Evolutionary conservation across 2,888 invertebrate species (phyloP), one percentile per base, ranked within the genome.

Genomic region (Agonopterix arenella): DNA sequence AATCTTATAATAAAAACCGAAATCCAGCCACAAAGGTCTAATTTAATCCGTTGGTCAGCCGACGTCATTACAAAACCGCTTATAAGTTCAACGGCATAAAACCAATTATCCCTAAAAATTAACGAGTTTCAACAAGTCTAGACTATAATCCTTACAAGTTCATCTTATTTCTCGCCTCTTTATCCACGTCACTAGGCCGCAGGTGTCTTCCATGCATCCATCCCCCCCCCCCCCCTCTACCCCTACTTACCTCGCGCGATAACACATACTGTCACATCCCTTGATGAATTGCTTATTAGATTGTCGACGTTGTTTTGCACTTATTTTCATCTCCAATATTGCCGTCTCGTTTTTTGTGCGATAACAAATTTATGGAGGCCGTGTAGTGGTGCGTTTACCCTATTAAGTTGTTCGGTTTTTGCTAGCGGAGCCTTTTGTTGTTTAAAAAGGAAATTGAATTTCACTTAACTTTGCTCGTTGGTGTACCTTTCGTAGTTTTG

Each of bases 261-360:
- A 56, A 81, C 81, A 81, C 70, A 72, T 64, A 78, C 80, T 81
- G 83, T 84, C 84, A 83, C 80, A 77, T 74, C 70, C 56, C 68
- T 68, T 85, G 84, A 85, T 85, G 84, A 85, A 84, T 84, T 79
- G 81, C 80, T 80, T 80, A 82, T 84, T 83, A 83, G 78, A 78
- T 80, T 78, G 80, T 79, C 78, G 68, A 68, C 68, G 68, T 51
- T 66, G 68, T 76, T 76, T 73, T 72, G 70, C 66, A 62, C 70
- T 74, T 74, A 71, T 76, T 75, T 75, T 74, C 66, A 59, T 28
- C 64, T 60, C 70, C 73, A 68, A 75, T 79, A 76, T 68, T 64
- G 36, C 41, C 57, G 61, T 60, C 60, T 57, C 59, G 52, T 51
- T 62, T 70, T 74, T 72, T 74, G 61, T 63, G 56, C 57, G 62